Percentiles rank a stretch among this genome's conserved stretches.
Evolutionary conservation across 2,888 invertebrate genomes (phyloP).

Genomic region (Conistra vaccinii): DNA sequence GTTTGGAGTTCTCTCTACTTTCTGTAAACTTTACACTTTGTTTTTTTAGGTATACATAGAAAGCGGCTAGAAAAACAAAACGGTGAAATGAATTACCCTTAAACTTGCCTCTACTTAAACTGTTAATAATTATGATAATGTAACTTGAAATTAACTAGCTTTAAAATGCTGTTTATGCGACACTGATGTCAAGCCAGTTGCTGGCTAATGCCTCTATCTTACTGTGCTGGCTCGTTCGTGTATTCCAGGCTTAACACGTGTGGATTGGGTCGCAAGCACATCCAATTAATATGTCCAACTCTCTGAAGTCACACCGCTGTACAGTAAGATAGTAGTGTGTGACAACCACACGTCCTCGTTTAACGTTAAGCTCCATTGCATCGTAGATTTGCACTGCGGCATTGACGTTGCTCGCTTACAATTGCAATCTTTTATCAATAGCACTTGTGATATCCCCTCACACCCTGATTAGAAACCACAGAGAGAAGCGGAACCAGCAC

Average conservation of each 20-base stretch:
- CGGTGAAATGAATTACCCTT: not conserved
- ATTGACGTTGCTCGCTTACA: conserved; percentile 19
- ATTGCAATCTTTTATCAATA: conserved; percentile 44
- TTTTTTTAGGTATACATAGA: not conserved
- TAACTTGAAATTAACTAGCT: conserved; percentile 2
- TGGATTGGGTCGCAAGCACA: conserved; percentile 30
- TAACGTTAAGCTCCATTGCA: conserved; percentile 48
- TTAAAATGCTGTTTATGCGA: conserved; percentile 46
- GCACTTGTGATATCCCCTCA: conserved; percentile 29
- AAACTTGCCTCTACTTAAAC: not conserved
- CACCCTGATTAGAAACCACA: conserved; percentile 30
- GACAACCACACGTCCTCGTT: conserved; percentile 39
- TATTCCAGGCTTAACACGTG: conserved; percentile 32
- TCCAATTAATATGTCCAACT: conserved; percentile 55
- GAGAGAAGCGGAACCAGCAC: not conserved
- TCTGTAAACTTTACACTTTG: not conserved
- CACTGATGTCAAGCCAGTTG: conserved; percentile 5
- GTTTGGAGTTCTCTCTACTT: not conserved
- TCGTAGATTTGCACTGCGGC: conserved; percentile 31
- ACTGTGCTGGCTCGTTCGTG: conserved; percentile 13
- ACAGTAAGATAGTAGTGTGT: conserved; percentile 45
- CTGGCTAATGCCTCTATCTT: conserved; percentile 39
- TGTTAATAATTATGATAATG: not conserved
- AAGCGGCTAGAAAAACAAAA: not conserved
- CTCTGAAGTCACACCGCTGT: conserved; percentile 35